phyloP scores from a whole-genome alignment of 2,113 vertebrate species.

The Columba livia region DNA sequence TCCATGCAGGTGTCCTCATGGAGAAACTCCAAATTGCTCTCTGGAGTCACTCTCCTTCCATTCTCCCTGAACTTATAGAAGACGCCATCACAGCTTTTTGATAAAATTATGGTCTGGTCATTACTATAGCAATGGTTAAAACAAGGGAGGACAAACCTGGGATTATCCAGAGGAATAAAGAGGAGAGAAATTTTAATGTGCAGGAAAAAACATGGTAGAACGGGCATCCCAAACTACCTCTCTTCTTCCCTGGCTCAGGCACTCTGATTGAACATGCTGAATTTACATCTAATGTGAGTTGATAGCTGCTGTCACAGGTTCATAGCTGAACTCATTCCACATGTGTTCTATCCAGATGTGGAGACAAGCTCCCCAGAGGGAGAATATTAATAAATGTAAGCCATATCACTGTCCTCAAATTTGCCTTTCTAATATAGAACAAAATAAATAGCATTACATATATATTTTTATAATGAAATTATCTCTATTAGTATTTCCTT shows the following conservation, averaged over 20 bases:
- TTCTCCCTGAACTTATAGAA: background rate
- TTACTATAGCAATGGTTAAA: background rate
- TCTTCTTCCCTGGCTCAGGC: background rate
- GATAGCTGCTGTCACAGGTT: background rate
- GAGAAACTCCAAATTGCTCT: background rate
- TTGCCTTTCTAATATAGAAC: conserved; percentile 26
- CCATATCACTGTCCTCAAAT: background rate
- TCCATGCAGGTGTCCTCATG: background rate
- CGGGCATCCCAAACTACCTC: background rate
- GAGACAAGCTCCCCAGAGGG: background rate
- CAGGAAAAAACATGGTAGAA: background rate
- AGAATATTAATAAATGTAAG: conserved; percentile 29
- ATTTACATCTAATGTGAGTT: background rate
- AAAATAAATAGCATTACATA: background rate
- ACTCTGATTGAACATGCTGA: background rate
- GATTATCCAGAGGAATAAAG: background rate
- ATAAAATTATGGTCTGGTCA: background rate
- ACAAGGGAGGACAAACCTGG: background rate
- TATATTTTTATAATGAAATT: background rate
- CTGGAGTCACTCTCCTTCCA: background rate
- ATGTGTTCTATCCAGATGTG: background rate
- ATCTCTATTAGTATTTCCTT: background rate
- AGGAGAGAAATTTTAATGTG: background rate
- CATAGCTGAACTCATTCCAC: background rate
- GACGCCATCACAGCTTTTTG: background rate